phyloP scores from a whole-genome alignment of 2,888 invertebrate genomes.

The Tetranychus piercei region DNA sequence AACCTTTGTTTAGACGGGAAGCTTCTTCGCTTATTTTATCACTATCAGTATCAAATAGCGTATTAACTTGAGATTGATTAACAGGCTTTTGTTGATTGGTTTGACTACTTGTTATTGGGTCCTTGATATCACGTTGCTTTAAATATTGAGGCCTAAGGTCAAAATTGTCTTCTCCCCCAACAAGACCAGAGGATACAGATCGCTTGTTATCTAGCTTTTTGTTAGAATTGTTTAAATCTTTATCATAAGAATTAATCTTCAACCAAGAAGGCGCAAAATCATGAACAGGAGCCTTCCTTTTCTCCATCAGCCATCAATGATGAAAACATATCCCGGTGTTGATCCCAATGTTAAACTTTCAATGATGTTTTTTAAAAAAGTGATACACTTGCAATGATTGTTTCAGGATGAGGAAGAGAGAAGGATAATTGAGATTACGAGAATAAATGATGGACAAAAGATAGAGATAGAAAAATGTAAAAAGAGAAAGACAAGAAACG shows the following conservation, averaged over 20 bases:
- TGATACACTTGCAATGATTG: background rate
- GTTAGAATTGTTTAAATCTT: slow-evolving; percentile 18
- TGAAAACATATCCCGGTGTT: background rate
- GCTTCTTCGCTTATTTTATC: background rate
- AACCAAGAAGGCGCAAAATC: slow-evolving; percentile 37
- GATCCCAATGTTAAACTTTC: background rate
- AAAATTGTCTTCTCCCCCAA: slow-evolving; percentile 16
- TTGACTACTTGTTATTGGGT: background rate
- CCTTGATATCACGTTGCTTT: background rate
- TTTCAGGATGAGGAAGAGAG: background rate
- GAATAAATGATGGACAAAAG: background rate
- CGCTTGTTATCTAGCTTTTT: too few relatives aligned
- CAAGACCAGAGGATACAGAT: too few relatives aligned
- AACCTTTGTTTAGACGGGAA: background rate
- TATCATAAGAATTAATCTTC: slow-evolving; percentile 28
- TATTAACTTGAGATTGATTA: background rate
- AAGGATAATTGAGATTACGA: background rate
- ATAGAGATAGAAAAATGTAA: background rate
- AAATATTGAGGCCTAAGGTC: background rate
- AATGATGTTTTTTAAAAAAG: background rate
- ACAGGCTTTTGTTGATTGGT: background rate
- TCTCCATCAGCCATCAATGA: slow-evolving; percentile 27
- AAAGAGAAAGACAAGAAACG: background rate
- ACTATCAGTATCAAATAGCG: background rate
- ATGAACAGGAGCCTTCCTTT: slow-evolving; percentile 32